Conservation (phyloP, 37 sponge, comb jelly and placozoan species). For the Haliclona indistincta region DNA sequence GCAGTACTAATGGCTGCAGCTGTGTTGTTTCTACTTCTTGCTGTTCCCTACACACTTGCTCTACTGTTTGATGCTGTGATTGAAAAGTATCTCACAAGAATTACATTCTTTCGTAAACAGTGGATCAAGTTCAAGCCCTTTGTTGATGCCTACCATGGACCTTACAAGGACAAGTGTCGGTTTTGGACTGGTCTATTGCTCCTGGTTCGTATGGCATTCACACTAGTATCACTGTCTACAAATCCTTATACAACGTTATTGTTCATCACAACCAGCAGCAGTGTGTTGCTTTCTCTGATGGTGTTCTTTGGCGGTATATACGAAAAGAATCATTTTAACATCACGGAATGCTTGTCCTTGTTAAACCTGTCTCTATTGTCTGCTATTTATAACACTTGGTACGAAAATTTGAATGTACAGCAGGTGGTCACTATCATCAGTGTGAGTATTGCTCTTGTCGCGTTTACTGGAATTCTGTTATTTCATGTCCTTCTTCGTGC, state of each 20-base stretch:
- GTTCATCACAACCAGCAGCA: background rate
- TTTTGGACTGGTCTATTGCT: conserved; percentile 5
- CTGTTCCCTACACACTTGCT: no score
- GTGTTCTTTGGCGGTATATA: background rate
- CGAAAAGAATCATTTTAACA: background rate
- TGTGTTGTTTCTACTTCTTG: no score
- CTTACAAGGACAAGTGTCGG: background rate
- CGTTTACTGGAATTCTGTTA: background rate
- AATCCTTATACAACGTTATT: no score
- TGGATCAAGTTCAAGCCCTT: conserved; percentile 11
- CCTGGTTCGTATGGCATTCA: background rate
- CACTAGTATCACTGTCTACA: no score
- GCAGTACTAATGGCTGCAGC: no score
- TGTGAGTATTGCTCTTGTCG: background rate
- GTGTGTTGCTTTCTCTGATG: background rate
- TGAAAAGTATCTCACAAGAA: no score
- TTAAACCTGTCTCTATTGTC: background rate
- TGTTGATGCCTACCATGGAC: conserved; percentile 5
- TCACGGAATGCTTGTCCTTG: background rate
- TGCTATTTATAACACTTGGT: no score
- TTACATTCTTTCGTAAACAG: no score
- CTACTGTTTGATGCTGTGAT: no score
- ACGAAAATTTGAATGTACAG: no score
- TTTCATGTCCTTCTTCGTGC: background rate
- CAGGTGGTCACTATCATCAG: background rate